Conservation (phyloP, 2,888 invertebrate species). For the Griposia aprilina region DNA sequence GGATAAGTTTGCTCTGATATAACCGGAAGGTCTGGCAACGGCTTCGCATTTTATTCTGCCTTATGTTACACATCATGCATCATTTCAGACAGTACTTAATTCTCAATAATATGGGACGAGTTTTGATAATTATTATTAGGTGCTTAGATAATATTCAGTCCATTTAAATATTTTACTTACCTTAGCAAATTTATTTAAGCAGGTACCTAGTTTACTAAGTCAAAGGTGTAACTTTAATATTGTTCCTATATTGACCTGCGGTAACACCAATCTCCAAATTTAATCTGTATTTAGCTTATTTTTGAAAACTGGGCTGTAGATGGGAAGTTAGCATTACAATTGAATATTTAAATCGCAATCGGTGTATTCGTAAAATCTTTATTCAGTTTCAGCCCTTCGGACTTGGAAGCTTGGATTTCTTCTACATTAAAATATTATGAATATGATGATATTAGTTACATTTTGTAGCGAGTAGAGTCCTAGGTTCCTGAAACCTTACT, state of each 20-base stretch:
- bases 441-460: background rate
- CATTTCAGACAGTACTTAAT: background rate
- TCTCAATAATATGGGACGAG: background rate
- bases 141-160: background rate
- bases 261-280: background rate
- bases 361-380: conserved; percentile 18
- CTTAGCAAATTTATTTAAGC: background rate
- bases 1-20: conserved; percentile 58
- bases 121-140: background rate
- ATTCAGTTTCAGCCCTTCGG: conserved; percentile 14
- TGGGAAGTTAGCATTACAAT: conserved; percentile 2
- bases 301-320: background rate
- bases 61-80: conserved; percentile 16
- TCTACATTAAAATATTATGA: background rate
- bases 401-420: background rate
- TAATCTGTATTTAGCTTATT: background rate
- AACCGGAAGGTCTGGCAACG: conserved; percentile 66
- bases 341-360: conserved; percentile 39
- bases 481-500: background rate
- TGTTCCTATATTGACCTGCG: background rate
- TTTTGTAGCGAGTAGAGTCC: background rate
- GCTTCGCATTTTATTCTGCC: conserved; percentile 57
- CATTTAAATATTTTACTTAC: conserved; percentile 3
- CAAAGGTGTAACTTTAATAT: background rate
- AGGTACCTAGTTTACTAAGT: background rate